Conservation (phyloP, 1,140 invertebrate genomes). For the Dendroctonus ponderosae region DNA sequence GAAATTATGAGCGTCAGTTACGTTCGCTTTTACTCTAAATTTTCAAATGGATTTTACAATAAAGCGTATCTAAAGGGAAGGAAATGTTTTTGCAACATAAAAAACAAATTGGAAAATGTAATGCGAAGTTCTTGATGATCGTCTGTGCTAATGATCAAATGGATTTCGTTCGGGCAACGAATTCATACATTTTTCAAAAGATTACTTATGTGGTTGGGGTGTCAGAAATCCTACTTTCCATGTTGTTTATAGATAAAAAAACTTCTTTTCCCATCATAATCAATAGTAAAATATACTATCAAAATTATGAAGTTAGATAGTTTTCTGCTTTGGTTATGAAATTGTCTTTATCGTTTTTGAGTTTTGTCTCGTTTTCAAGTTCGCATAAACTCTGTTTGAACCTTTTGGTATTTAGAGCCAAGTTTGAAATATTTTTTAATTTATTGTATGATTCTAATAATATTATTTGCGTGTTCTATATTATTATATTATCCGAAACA, state of each 20-base stretch:
- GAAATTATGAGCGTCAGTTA: constrained; percentile 23
- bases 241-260: not conserved
- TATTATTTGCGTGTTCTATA: too few species aligned
- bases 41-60: constrained; percentile 26
- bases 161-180: not conserved
- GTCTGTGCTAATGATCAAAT: constrained; percentile 3
- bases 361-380: too few species aligned
- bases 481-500: too few species aligned
- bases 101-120: constrained; percentile 12
- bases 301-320: too few species aligned
- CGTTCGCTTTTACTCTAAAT: constrained; percentile 25
- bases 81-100: constrained; percentile 2
- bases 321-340: too few species aligned
- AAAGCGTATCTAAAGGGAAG: constrained; percentile 4
- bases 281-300: too few species aligned
- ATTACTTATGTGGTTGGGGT: not conserved
- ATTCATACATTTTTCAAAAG: not conserved
- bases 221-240: not conserved
- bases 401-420: too few species aligned
- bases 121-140: not conserved
- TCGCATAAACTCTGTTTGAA: too few species aligned
- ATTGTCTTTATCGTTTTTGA: too few species aligned
- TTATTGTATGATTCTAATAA: too few species aligned
- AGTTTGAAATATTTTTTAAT: too few species aligned
- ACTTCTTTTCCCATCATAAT: not conserved